Percentiles rank a stretch among this genome's conserved stretches.
These are phyloP conservation scores for Pocota personata DNA, from an alignment of 2,888 invertebrate genomes.

Conservation along the genomic window DNA sequence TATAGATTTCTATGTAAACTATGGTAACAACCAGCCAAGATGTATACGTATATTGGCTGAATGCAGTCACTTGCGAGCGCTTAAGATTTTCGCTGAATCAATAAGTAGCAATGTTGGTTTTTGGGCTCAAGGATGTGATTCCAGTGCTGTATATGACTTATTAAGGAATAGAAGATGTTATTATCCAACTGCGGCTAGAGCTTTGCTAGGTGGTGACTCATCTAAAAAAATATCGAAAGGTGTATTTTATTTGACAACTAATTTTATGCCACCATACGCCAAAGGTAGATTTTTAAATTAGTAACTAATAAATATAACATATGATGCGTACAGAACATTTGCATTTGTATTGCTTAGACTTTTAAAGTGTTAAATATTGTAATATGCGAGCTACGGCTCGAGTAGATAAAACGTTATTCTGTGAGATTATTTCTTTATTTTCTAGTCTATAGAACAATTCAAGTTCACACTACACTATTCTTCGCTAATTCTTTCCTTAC, in stretches of 20 bases:
- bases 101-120: constrained; percentile 66
- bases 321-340: too few relatives aligned
- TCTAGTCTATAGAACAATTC: too few relatives aligned
- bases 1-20: constrained; percentile 86
- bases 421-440: too few relatives aligned
- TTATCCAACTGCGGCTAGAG: constrained; percentile 68
- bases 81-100: constrained; percentile 78
- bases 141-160: constrained; percentile 77
- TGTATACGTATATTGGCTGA: constrained; percentile 84
- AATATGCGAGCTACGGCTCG: too few relatives aligned
- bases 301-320: background rate
- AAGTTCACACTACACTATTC: too few relatives aligned
- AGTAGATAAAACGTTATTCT: too few relatives aligned
- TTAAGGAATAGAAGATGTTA: constrained; percentile 76
- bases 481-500: too few relatives aligned
- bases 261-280: constrained; percentile 76
- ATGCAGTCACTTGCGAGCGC: constrained; percentile 80
- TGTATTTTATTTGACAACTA: constrained; percentile 79
- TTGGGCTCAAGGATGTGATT: constrained; percentile 76
- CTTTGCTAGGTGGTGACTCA: constrained; percentile 78
- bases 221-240: constrained; percentile 75
- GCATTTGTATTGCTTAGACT: too few relatives aligned
- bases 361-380: too few relatives aligned
- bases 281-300: background rate
- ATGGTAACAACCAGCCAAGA: constrained; percentile 85